Evolutionary conservation across 2,797 vertebrate species (phyloP).

Genomic region (Tragopan temminckii): DNA sequence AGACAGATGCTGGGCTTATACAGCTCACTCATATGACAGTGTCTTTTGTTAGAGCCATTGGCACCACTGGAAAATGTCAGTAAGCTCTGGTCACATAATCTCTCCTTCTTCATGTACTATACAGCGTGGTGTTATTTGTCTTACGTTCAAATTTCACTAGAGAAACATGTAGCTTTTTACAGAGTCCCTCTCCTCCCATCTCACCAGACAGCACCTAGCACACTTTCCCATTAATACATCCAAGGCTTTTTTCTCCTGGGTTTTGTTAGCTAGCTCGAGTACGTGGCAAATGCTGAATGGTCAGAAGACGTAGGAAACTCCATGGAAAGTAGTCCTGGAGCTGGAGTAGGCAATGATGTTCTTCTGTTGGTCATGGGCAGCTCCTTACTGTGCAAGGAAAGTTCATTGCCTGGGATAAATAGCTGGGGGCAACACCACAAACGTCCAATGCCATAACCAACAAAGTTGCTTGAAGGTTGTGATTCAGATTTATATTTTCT

Average conservation of each 20-base stretch:
- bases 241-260: neutral
- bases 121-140: neutral
- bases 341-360: neutral
- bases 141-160: neutral
- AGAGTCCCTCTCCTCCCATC: neutral
- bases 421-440: fast-evolving
- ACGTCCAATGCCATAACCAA: neutral
- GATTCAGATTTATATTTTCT: neutral
- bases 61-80: neutral
- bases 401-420: neutral
- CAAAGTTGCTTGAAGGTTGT: neutral
- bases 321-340: neutral
- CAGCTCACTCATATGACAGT: neutral
- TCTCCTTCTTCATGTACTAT: neutral
- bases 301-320: neutral
- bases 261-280: neutral
- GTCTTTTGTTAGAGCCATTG: neutral
- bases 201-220: neutral
- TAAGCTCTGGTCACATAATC: neutral
- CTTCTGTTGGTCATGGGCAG: neutral
- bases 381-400: neutral
- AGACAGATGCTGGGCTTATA: neutral
- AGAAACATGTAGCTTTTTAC: neutral
- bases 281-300: neutral
- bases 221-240: neutral